Evolutionary conservation across 2,113 vertebrate genomes (phyloP), one percentile per base, ranked within the genome.

Genomic region (Xenopus laevis): DNA sequence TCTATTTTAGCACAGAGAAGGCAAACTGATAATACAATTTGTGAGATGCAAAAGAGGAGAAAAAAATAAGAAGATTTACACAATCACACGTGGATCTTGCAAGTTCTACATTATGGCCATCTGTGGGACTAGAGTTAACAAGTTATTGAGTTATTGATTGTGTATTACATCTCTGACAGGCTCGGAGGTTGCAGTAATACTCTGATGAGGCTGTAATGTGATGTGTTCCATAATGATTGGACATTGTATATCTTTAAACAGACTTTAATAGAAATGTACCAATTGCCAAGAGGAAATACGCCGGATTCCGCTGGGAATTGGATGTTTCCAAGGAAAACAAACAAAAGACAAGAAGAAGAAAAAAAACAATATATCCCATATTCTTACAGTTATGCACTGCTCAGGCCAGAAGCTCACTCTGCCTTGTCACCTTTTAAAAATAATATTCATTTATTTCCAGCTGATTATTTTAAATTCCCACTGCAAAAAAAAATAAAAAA

Each of bases 111-210:
- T 78, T 66, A 66, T 47, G 33, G 21, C 40, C 68, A 66, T 78
- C 69, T 60, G 61, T 59, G 55, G 61, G 69, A 76, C 67, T 44
- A 30, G 50, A 71, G 70, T 67, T 78, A 78, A 78, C 68, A 78
- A 66, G 76, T 66, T 71, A 78, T 78, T 78, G 76, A 72, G 73
- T 76, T 76, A 77, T 77, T 77, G 74, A 77, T 77, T 70, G 59
- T 70, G 74, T 77, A 77, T 77, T 77, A 77, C 74, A 77, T 77
- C 67, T 70, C 66, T 77, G 74, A 70, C 74, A 77, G 74, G 30
- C 67, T 77, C 59, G 0, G 74, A 70, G 59, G 70, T 59, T 18
- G 59, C 16, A 17, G 74, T 64, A 77, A 77, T 77, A 70, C 74
- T 46, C 69, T 77, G 74, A 77, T 70, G 74, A 70, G 66, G 74